phyloP scores from a whole-genome alignment of 2,888 invertebrate species.

The Spodoptera exigua region DNA sequence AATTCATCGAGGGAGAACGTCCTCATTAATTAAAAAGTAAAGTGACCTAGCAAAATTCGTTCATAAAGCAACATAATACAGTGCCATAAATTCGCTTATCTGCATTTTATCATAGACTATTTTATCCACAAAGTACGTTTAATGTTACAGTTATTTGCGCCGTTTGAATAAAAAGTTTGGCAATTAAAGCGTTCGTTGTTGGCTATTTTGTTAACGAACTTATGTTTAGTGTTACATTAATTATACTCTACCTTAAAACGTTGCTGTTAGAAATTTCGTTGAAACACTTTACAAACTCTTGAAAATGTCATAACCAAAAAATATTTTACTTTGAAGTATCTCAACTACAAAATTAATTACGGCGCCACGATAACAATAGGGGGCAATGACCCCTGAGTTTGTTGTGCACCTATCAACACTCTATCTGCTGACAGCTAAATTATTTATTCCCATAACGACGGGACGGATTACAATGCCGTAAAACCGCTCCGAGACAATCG shows the following conservation, averaged over 20 bases:
- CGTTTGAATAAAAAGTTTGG: conserved; percentile 56
- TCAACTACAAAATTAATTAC: conserved; percentile 1
- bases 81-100: conserved; percentile 55
- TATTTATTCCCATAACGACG: conserved; percentile 46
- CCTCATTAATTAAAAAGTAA: conserved; percentile 75
- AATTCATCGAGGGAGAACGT: conserved; percentile 50
- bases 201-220: conserved; percentile 49
- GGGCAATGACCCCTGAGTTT: conserved; percentile 6
- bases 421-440: conserved; percentile 47
- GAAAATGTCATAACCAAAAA: no score
- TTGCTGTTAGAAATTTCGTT: conserved; percentile 6
- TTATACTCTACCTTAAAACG: conserved; percentile 24
- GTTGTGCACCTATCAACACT: conserved; percentile 30
- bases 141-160: conserved; percentile 52
- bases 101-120: conserved; percentile 52
- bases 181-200: conserved; percentile 49
- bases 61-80: conserved; percentile 63
- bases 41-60: conserved; percentile 64
- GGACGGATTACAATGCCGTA: conserved; percentile 56
- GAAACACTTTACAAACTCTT: not conserved
- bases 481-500: conserved; percentile 58
- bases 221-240: conserved; percentile 44
- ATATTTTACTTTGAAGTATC: not conserved
- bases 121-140: conserved; percentile 59
- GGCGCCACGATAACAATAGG: not conserved